These are phyloP conservation scores for Enteromius radiatus DNA, from an alignment of 2,797 vertebrate species.

Conservation along the genomic window DNA sequence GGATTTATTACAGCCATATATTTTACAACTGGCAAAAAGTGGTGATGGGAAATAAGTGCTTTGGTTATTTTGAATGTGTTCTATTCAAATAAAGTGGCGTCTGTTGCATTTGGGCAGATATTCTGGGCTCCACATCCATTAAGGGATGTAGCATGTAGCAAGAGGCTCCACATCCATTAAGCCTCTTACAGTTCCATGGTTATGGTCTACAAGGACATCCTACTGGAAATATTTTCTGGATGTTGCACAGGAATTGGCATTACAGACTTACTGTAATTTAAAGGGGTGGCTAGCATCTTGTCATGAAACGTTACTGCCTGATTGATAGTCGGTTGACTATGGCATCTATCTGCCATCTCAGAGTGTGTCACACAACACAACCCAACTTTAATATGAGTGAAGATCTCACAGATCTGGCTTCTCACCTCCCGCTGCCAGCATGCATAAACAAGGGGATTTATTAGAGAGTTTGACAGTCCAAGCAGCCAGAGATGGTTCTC, in stretches of 20 bases:
- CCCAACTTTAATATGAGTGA: conserved; percentile 65
- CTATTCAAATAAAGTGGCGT: conserved; percentile 57
- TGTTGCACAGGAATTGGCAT: conserved; percentile 29
- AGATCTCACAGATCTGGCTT: conserved; percentile 79
- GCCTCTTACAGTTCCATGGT: conserved; percentile 49
- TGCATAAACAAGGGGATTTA: conserved; percentile 90
- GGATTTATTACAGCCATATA: neutral
- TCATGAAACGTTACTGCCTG: conserved; percentile 30
- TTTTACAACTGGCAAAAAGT: conserved; percentile 25
- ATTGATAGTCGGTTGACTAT: conserved; percentile 13
- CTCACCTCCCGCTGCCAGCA: conserved; percentile 88
- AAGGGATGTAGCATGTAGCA: conserved; percentile 27
- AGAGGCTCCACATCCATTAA: conserved; percentile 53
- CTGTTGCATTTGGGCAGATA: conserved; percentile 36
- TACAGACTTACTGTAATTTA: conserved; percentile 2
- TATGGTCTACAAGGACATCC: conserved; percentile 18
- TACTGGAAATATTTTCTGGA: conserved; percentile 8
- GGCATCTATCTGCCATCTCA: conserved; percentile 7
- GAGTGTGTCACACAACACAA: conserved; percentile 47
- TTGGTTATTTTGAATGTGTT: conserved; percentile 35
- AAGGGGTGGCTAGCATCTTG: neutral
- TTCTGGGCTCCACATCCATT: conserved; percentile 53
- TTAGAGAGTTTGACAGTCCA: conserved; percentile 87
- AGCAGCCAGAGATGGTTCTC: conserved; percentile 88
- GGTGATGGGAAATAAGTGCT: conserved; percentile 9